A percentile compares a stretch with the other conserved stretches of the same genome.
phyloP scores from a whole-genome alignment of 2,888 invertebrate genomes.

The Onchidella celtica region DNA sequence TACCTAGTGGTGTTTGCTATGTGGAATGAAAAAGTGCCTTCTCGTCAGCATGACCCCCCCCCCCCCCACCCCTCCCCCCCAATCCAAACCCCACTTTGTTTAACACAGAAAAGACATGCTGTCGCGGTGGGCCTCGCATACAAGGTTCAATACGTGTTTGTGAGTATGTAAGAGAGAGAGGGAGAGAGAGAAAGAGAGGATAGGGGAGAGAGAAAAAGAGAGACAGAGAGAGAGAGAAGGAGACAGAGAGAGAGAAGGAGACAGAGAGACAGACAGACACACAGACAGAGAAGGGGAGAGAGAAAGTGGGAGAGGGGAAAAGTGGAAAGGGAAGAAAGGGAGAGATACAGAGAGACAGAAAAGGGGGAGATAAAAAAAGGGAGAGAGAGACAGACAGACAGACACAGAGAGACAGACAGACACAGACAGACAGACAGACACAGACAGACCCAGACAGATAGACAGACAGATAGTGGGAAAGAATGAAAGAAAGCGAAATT shows the following conservation, averaged over 20 bases:
- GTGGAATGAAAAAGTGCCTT: no score
- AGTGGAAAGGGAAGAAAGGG: neutral
- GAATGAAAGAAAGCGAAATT: neutral
- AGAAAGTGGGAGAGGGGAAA: neutral
- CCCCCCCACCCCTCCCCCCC: no score
- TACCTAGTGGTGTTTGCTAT: no score
- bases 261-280: neutral
- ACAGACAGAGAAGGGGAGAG: neutral
- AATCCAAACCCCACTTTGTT: no score
- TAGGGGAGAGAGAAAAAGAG: no score
- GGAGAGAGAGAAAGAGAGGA: no score
- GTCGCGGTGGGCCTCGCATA: no score
- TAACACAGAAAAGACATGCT: no score
- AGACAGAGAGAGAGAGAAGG: neutral
- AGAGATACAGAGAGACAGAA: neutral
- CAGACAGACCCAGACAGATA: conserved; percentile 2
- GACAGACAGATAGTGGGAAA: neutral
- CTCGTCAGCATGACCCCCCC: no score
- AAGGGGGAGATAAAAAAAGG: neutral
- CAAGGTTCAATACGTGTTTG: no score
- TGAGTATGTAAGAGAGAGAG: no score
- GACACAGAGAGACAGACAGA: neutral
- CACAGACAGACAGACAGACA: conserved; percentile 1
- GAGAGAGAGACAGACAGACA: neutral
- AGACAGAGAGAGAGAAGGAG: neutral